These are phyloP conservation scores for Channa maculata DNA, from an alignment of 2,113 vertebrate genomes.

Conservation along the genomic window DNA sequence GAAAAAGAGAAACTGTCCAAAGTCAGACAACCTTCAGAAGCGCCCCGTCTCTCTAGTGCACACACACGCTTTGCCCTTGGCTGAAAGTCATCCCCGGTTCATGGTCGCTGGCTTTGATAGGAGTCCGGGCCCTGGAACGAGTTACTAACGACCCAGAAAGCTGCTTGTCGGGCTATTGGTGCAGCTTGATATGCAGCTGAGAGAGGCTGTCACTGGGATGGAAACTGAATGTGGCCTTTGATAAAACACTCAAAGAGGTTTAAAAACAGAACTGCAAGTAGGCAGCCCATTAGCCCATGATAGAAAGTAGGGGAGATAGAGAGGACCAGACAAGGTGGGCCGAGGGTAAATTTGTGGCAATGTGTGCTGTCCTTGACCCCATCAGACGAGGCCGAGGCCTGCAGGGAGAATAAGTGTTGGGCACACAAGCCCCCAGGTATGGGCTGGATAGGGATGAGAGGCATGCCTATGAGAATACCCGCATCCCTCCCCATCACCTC, in stretches of 20 bases:
- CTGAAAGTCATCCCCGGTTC: constrained; percentile 66
- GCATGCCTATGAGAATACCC: constrained; percentile 34
- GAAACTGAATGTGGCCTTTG: constrained; percentile 65
- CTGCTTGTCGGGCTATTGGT: constrained; percentile 31
- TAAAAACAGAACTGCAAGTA: constrained; percentile 56
- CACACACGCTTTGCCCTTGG: constrained; percentile 60
- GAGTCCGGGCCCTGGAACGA: constrained; percentile 56
- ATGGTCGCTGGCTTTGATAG: constrained; percentile 63
- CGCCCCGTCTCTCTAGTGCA: constrained; percentile 28
- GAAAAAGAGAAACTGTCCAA: constrained; percentile 60
- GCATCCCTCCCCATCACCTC: not conserved
- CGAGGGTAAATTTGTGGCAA: constrained; percentile 25
- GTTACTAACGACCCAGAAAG: constrained; percentile 69
- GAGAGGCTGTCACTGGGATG: constrained; percentile 47
- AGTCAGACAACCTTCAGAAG: constrained; percentile 65
- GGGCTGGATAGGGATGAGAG: constrained; percentile 60
- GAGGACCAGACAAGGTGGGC: not conserved
- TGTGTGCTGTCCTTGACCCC: constrained; percentile 68
- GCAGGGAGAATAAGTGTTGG: constrained; percentile 44
- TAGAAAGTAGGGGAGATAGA: constrained; percentile 26
- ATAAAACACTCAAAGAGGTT: constrained; percentile 65
- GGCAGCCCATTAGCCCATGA: constrained; percentile 45
- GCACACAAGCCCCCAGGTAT: constrained; percentile 47
- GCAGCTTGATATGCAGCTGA: constrained; percentile 53
- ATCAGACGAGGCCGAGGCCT: constrained; percentile 28